phyloP scores from a whole-genome alignment of 2,888 invertebrate species.

The Latrodectus hesperus region DNA sequence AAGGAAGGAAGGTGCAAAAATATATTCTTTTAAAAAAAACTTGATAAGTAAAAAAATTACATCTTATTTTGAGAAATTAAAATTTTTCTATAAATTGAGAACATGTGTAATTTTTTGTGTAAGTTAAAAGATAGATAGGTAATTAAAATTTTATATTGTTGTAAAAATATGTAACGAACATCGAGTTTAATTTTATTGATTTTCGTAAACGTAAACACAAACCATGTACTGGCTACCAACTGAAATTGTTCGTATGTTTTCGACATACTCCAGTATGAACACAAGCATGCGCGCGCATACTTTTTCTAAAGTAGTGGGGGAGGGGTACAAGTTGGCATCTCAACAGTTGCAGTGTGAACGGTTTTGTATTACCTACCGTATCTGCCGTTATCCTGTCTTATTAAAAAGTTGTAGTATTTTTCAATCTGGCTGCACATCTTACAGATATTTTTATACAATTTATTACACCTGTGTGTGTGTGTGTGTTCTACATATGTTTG shows the following conservation, averaged over 20 bases:
- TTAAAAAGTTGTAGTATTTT: neutral
- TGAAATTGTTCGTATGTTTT: neutral
- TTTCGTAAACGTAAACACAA: no score
- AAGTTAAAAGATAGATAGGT: no score
- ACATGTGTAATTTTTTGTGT: no score
- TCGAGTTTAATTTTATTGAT: no score
- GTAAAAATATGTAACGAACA: no score
- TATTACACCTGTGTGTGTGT: no score
- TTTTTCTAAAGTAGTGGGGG: neutral
- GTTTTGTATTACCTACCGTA: neutral
- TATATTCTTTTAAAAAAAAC: neutral
- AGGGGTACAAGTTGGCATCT: neutral
- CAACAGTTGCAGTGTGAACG: no score
- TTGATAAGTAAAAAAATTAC: conserved; percentile 1
- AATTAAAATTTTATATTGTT: no score
- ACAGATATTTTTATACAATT: no score
- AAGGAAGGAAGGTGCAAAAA: neutral
- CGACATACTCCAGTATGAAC: neutral
- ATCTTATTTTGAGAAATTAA: neutral
- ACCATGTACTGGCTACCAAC: neutral
- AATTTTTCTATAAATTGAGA: neutral
- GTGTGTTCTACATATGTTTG: no score
- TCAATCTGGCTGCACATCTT: no score
- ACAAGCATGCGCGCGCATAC: neutral
- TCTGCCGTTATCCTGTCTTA: neutral